Conservation (phyloP, 2,888 invertebrate genomes). For the Leptopilina drosophilae region DNA sequence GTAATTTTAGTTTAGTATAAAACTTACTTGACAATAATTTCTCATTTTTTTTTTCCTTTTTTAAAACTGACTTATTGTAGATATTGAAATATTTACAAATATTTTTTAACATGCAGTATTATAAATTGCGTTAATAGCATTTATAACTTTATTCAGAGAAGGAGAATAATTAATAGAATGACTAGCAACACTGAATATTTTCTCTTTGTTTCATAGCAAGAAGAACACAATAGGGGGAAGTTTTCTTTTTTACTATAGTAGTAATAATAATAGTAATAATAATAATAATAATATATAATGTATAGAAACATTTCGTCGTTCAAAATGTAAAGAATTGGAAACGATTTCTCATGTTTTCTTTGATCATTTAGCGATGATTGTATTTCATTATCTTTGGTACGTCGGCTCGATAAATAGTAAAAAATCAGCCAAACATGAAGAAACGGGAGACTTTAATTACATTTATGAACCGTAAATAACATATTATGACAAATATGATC, state of each 20-base stretch:
- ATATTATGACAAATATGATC: slow-evolving; percentile 14
- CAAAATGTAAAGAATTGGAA: slow-evolving; percentile 9
- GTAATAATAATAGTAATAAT: too few relatives aligned
- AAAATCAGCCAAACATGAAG: slow-evolving; percentile 19
- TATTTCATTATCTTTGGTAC: background rate
- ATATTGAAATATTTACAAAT: slow-evolving; percentile 26
- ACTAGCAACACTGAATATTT: slow-evolving; percentile 38
- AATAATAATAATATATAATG: too few relatives aligned
- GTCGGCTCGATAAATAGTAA: slow-evolving; percentile 1
- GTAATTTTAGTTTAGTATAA: background rate
- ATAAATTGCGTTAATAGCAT: slow-evolving; percentile 7
- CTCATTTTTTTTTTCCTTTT: too few relatives aligned
- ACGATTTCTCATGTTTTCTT: background rate
- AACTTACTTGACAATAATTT: background rate
- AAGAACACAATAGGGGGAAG: slow-evolving; percentile 13
- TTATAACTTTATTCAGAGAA: background rate
- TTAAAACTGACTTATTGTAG: slow-evolving; percentile 6
- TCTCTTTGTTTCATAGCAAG: slow-evolving; percentile 7
- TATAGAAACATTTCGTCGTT: background rate
- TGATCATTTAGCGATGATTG: background rate
- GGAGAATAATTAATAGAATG: slow-evolving; percentile 15
- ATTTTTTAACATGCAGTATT: slow-evolving; percentile 30
- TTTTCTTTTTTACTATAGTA: slow-evolving; percentile 8
- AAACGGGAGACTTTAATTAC: slow-evolving; percentile 29
- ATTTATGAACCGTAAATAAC: slow-evolving; percentile 31